Evolutionary conservation across 1,140 invertebrate genomes (phyloP), one percentile per base, ranked within the genome.

Genomic region (Aphelenchoides besseyi): DNA sequence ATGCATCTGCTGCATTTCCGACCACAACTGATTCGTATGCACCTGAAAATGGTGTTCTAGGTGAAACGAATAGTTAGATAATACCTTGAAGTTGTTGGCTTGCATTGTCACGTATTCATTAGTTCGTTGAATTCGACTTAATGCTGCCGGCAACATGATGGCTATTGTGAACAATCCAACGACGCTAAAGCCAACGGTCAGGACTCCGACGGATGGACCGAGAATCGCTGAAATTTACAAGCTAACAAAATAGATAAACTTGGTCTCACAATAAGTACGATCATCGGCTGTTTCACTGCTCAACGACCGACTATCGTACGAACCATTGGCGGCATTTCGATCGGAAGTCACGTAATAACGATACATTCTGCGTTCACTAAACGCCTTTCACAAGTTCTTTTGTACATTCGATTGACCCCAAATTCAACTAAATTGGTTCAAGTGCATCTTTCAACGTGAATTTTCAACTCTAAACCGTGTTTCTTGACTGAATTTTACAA

Each of bases 311-410:
- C 32, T 66, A n/a, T 12, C 12, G 12, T 16, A 16, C 32, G 63
- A 66, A 29, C 36, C 36, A 2, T 53, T 16, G 3, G 32, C 16
- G 8, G n/a, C 63, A 29, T 36, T 26, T 33, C 12, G 36, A 66
- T 66, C 30, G 32, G 63, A 12, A 33, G 63, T 66, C 8, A 66
- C 63, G 30, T 66, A 66, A 66, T 66, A 66, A 2, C 63, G 63
- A 8, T 66, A 66, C 63, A 66, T 66, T 77, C 74, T 23, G n/a
- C n/a, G n/a, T n/a, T n/a, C n/a, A n/a, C n/a, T n/a, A n/a, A n/a
- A n/a, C 57, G 54, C n/a, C n/a, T n/a, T n/a, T n/a, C n/a, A n/a
- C n/a, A n/a, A n/a, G n/a, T n/a, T n/a, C n/a, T n/a, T n/a, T n/a
- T n/a, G n/a, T n/a, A n/a, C n/a, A n/a, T n/a, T n/a, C n/a, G n/a